Base-by-base conservation (phyloP, 2,113 vertebrate species). In the Ammodytes dubius region DNA sequence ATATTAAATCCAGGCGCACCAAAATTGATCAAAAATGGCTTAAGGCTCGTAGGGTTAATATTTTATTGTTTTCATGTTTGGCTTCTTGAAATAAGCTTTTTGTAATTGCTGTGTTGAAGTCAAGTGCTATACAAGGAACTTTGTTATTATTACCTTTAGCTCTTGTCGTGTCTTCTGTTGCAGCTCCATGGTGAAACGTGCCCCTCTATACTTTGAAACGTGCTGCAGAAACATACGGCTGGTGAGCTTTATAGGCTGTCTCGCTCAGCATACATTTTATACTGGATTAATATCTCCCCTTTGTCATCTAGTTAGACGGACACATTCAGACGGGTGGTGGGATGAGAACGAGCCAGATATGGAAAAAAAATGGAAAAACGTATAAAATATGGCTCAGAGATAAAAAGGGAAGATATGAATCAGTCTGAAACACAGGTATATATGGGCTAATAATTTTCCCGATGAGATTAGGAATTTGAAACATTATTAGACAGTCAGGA, bases 381-480 rank as follows among this genome's bases (percentile, higher is more conserved):
- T 58, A 46, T 58, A 12, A 63, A 70, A 69, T 50, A 45, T 17
- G 53, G 5, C 37, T 17, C 39, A 8, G 40, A 45, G 45, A 77
- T 61, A n/a, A 35, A 66, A 80, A 19, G 49, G 45, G 4, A 47
- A 27, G 80, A 83, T 77, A 50, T 19, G 15, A 82, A 58, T 78
- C 35, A 59, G 45, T 42, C 57, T 15, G 59, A 74, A 71, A 79
- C 53, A 71, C 42, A 49, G 73, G 70, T 74, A 80, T 45, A 59
- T 74, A 80, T 45, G 56, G 70, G 70, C 50, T 71, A 66, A 81
- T 85, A 3, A 85, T 87, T 85, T 75, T 84, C 57, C 70, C 66
- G 75, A 77, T 66, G 49, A 84, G 81, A 82, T 84, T 77, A 71
- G 52, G 64, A 90, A 77, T 76, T 57, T 69, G 17, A 77, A 88